phyloP scores from a whole-genome alignment of 2,888 invertebrate species.

The Parasteatoda lunata region DNA sequence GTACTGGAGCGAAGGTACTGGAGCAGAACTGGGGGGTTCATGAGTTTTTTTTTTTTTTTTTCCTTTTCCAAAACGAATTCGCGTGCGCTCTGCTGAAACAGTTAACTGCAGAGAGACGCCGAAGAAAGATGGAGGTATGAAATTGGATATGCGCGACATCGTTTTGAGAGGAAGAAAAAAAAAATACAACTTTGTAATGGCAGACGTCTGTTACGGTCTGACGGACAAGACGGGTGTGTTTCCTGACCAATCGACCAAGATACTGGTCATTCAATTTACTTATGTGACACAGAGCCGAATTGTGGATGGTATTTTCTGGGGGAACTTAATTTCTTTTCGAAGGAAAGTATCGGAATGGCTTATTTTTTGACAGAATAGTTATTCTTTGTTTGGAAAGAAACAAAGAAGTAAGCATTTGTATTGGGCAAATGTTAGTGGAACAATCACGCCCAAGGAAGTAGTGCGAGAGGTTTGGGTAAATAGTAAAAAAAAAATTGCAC shows the following conservation, averaged over 20 bases:
- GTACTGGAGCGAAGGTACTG: constrained; percentile 35
- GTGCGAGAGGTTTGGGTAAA: too few relatives aligned
- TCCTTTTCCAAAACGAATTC: neutral
- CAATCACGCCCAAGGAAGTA: too few relatives aligned
- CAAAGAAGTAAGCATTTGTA: too few relatives aligned
- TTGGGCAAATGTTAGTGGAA: too few relatives aligned
- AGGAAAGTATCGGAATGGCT: too few relatives aligned
- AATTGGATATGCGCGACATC: neutral
- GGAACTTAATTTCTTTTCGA: too few relatives aligned
- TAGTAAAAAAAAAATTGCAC: too few relatives aligned
- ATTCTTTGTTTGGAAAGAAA: too few relatives aligned
- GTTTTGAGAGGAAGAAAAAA: neutral
- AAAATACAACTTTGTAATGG: neutral
- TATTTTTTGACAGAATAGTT: too few relatives aligned
- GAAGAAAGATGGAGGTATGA: neutral
- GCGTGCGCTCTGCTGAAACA: neutral
- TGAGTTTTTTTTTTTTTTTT: constrained; percentile 3
- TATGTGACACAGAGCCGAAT: too few relatives aligned
- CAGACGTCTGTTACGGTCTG: neutral
- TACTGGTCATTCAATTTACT: neutral
- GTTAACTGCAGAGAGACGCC: neutral
- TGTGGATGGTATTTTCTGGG: too few relatives aligned
- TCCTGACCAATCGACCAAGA: neutral
- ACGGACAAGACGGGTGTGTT: neutral
- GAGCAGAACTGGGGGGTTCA: constrained; percentile 14